These are phyloP conservation scores for Phoenoteleia sp. DNA, from an alignment of 2,888 invertebrate genomes.

Conservation along the genomic window DNA sequence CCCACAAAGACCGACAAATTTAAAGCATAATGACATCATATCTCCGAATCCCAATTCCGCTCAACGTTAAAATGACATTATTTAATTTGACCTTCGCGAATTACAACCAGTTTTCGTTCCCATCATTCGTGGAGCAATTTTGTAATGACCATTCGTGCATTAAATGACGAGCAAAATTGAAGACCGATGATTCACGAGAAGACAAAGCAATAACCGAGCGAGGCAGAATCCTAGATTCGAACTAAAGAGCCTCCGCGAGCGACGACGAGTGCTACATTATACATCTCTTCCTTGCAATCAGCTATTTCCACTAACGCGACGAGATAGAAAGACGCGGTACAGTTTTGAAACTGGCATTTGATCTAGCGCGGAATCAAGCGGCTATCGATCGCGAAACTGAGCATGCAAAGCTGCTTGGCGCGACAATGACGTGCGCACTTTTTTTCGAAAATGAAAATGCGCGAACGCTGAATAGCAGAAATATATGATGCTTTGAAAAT, in stretches of 20 bases:
- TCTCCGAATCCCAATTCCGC: background rate
- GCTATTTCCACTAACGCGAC: conserved; percentile 33
- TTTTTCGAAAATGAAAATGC: conserved; percentile 24
- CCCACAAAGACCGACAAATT: background rate
- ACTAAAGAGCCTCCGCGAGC: conserved; percentile 23
- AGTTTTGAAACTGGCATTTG: background rate
- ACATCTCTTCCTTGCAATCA: conserved; percentile 45
- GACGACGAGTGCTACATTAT: conserved; percentile 32
- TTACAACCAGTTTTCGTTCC: conserved; percentile 19
- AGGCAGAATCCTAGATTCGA: conserved; percentile 3
- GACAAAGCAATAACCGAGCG: conserved; percentile 7
- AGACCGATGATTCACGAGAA: conserved; percentile 12
- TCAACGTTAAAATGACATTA: conserved; percentile 12
- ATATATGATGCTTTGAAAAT: conserved; percentile 30
- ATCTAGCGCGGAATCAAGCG: background rate
- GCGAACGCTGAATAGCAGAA: conserved; percentile 10
- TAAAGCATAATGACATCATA: background rate
- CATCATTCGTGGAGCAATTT: conserved; percentile 32
- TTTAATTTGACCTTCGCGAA: conserved; percentile 38
- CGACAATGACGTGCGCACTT: conserved; percentile 5
- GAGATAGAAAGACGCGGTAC: background rate
- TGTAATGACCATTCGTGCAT: conserved; percentile 1
- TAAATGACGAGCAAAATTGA: conserved; percentile 58
- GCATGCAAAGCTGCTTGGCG: background rate
- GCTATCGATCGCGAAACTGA: background rate